phyloP scores from a whole-genome alignment of 2,888 invertebrate genomes.

The Odontocolon sp. region DNA sequence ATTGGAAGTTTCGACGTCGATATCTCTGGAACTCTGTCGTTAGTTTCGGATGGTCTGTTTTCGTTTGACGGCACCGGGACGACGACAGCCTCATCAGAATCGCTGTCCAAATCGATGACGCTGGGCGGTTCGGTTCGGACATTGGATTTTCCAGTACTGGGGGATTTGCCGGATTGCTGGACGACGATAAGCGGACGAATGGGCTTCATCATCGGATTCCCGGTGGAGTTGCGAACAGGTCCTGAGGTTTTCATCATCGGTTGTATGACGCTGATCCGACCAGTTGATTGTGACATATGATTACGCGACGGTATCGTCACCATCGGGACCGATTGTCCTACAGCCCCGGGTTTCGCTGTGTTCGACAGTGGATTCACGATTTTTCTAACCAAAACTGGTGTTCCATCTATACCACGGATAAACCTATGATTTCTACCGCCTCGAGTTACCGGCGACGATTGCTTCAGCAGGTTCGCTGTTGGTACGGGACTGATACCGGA shows the following conservation, averaged over 20 bases:
- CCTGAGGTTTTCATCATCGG: neutral
- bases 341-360: neutral
- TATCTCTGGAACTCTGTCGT: slow-evolving; percentile 25
- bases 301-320: slow-evolving; percentile 64
- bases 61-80: slow-evolving; percentile 1
- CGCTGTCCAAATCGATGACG: slow-evolving; percentile 74
- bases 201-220: neutral
- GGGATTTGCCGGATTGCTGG: neutral
- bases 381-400: slow-evolving; percentile 50
- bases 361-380: slow-evolving; percentile 32
- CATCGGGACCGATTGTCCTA: slow-evolving; percentile 62
- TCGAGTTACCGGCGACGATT: slow-evolving; percentile 23
- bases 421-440: slow-evolving; percentile 47
- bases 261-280: slow-evolving; percentile 30
- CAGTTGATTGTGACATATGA: slow-evolving; percentile 10
- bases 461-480: slow-evolving; percentile 67
- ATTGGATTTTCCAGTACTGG: slow-evolving; percentile 39
- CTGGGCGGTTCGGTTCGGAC: slow-evolving; percentile 57
- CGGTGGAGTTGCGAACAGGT: slow-evolving; percentile 17
- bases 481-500: slow-evolving; percentile 67
- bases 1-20: slow-evolving; percentile 35
- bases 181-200: slow-evolving; percentile 19
- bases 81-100: slow-evolving; percentile 67
- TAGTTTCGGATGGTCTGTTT: neutral
- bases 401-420: slow-evolving; percentile 31